phyloP scores from a whole-genome alignment of 2,888 invertebrate species.

The Lampropteryx suffumata region DNA sequence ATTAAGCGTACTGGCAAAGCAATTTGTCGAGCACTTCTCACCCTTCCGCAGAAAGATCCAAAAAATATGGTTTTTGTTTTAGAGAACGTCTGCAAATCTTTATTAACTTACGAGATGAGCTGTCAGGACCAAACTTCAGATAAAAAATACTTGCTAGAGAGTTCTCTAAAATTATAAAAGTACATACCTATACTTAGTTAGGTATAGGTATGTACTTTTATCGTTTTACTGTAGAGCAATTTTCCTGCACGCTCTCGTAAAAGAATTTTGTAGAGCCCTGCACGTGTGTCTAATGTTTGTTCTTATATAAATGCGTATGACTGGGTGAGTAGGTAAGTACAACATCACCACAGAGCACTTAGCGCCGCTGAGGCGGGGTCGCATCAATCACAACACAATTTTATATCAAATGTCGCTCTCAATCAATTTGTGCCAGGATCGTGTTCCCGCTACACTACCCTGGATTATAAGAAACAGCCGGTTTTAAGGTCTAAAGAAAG shows the following conservation, averaged over 20 bases:
- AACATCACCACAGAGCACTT: constrained; percentile 78
- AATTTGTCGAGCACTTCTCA: constrained; percentile 61
- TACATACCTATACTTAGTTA: too few relatives aligned
- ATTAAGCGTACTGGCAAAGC: constrained; percentile 62
- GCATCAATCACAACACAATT: constrained; percentile 83
- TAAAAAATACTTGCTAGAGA: constrained; percentile 7
- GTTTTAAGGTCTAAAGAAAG: too few relatives aligned
- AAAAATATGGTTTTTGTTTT: constrained; percentile 31
- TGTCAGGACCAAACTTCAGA: constrained; percentile 24
- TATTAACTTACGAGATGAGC: constrained; percentile 26
- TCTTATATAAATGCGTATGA: constrained; percentile 42
- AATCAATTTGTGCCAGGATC: constrained; percentile 80
- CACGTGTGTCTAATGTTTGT: constrained; percentile 43
- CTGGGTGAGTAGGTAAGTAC: constrained; percentile 41
- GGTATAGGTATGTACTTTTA: too few relatives aligned
- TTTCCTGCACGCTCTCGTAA: background rate
- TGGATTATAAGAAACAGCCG: constrained; percentile 16
- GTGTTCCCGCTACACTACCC: constrained; percentile 66
- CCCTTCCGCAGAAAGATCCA: constrained; percentile 31
- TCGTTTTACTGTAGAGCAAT: too few relatives aligned
- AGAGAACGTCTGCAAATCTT: constrained; percentile 26
- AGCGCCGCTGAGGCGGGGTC: constrained; percentile 73
- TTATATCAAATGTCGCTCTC: constrained; percentile 83
- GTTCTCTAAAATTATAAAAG: too few relatives aligned
- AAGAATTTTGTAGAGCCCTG: constrained; percentile 6